Evolutionary conservation across 2,113 vertebrate species (phyloP).

Genomic region (Ranitomeya variabilis): DNA sequence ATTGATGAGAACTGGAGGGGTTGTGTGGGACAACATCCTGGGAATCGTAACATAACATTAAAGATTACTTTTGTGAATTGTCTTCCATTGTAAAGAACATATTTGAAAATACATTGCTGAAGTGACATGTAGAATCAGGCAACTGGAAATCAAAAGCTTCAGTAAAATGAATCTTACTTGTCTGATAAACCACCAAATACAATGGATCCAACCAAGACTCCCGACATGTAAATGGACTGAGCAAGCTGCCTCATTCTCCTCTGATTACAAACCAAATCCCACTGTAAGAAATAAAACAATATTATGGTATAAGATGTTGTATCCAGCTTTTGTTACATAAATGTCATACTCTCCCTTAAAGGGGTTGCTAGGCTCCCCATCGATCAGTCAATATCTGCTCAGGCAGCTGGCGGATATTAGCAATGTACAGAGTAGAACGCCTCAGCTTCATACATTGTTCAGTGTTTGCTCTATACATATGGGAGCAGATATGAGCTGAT

Average conservation of each 20-base stretch:
- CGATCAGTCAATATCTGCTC: too few relatives aligned
- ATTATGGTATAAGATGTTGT: background rate
- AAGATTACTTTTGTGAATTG: background rate
- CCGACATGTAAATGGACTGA: slow-evolving; percentile 68
- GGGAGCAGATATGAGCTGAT: too few relatives aligned
- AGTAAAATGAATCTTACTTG: slow-evolving; percentile 62
- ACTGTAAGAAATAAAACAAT: background rate
- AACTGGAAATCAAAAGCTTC: background rate
- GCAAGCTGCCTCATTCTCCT: slow-evolving; percentile 62
- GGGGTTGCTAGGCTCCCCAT: too few relatives aligned
- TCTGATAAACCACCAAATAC: slow-evolving; percentile 64
- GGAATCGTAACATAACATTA: background rate
- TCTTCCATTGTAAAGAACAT: background rate
- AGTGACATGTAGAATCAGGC: background rate
- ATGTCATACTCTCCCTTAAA: too few relatives aligned
- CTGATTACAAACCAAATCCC: slow-evolving; percentile 43
- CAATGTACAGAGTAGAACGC: too few relatives aligned
- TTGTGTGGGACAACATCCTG: too few relatives aligned
- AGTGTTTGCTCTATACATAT: too few relatives aligned
- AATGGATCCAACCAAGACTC: slow-evolving; percentile 66
- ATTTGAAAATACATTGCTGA: background rate
- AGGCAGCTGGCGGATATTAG: too few relatives aligned
- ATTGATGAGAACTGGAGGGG: too few relatives aligned
- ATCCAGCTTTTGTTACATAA: background rate
- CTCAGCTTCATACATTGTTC: too few relatives aligned